These are phyloP conservation scores for Melanostoma scalare DNA, from an alignment of 2,888 invertebrate genomes.

Conservation along the genomic window DNA sequence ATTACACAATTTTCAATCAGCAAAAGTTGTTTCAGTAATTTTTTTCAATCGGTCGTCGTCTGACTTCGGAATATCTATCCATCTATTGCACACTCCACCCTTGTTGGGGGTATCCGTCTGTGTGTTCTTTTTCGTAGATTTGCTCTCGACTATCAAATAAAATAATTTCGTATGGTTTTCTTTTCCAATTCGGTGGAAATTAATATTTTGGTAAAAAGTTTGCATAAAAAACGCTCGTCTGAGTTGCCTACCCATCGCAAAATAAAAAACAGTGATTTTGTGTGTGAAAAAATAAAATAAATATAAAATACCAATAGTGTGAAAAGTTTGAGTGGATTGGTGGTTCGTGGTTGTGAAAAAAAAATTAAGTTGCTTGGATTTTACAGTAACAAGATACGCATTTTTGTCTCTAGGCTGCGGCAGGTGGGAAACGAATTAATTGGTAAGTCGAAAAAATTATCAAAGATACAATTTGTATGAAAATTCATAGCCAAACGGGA, in stretches of 20 bases:
- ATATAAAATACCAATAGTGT: constrained; percentile 21
- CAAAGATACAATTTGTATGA: neutral
- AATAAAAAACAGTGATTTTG: constrained; percentile 50
- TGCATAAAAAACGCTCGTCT: constrained; percentile 3
- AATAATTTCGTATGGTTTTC: constrained; percentile 5
- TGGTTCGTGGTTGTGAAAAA: constrained; percentile 21
- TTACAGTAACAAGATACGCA: constrained; percentile 11
- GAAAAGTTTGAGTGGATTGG: neutral
- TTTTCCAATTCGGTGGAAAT: neutral
- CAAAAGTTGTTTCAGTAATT: constrained; percentile 27
- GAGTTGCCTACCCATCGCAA: neutral
- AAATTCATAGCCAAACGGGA: constrained; percentile 19
- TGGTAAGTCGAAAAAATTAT: constrained; percentile 35
- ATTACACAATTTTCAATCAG: neutral
- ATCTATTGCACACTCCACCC: constrained; percentile 66
- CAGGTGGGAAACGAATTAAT: constrained; percentile 29
- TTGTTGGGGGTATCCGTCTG: constrained; percentile 67
- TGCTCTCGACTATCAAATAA: constrained; percentile 23
- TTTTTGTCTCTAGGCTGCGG: constrained; percentile 9
- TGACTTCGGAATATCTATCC: constrained; percentile 16
- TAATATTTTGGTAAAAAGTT: constrained; percentile 12
- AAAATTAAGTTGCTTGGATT: constrained; percentile 32
- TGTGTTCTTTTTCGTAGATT: constrained; percentile 39
- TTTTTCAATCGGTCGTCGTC: constrained; percentile 26
- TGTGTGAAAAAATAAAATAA: constrained; percentile 11